These are phyloP conservation scores for Heliconius melpomene DNA, from an alignment of 1,140 invertebrate species.

Conservation along the genomic window DNA sequence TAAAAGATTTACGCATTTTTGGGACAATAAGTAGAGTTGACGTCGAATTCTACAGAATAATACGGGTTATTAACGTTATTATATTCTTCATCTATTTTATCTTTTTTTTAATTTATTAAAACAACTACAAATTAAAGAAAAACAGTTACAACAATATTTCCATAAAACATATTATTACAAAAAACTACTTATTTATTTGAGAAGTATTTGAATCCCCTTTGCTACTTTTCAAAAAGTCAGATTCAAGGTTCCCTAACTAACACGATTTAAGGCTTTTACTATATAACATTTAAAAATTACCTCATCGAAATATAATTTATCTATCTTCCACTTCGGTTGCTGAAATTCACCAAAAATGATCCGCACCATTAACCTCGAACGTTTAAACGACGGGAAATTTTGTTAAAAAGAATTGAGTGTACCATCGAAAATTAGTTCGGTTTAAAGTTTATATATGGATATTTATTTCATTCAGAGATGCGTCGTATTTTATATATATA, in stretches of 20 bases:
- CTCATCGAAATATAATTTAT: conserved; percentile 52
- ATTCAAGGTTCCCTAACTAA: background rate
- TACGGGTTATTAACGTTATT: too few relatives aligned
- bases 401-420: conserved; percentile 19
- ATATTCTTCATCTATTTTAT: too few relatives aligned
- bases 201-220: too few relatives aligned
- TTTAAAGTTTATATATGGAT: background rate
- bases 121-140: too few relatives aligned
- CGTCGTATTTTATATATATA: background rate
- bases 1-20: too few relatives aligned
- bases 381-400: conserved; percentile 46
- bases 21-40: too few relatives aligned
- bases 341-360: conserved; percentile 55
- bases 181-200: too few relatives aligned
- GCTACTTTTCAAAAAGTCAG: too few relatives aligned
- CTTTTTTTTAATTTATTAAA: too few relatives aligned
- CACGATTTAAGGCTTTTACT: background rate
- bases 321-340: conserved; percentile 55
- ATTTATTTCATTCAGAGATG: background rate
- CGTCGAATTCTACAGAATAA: too few relatives aligned
- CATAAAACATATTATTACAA: too few relatives aligned
- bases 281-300: background rate
- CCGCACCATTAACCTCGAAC: conserved; percentile 54
- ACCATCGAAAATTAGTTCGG: conserved; percentile 2
- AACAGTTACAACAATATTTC: too few relatives aligned